Percentiles rank a stretch among this genome's conserved stretches.
phyloP scores from a whole-genome alignment of 64 coral and sea anemone species.

The Platygyra sinensis region DNA sequence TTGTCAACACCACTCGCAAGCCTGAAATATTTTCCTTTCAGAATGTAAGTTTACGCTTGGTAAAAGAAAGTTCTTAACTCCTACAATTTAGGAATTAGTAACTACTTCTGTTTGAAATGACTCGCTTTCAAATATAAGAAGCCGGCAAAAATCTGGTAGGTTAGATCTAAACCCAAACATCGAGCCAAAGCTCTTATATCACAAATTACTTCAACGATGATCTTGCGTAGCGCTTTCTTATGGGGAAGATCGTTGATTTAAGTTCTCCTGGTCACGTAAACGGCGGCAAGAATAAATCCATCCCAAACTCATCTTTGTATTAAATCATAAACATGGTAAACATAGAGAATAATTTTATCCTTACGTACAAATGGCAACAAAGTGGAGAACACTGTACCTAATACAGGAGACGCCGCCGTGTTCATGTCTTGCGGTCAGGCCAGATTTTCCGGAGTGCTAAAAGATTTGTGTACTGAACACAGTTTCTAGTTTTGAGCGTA shows the following conservation, averaged over 20 bases:
- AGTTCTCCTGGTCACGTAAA: conserved; percentile 26
- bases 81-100: neutral
- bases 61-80: neutral
- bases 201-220: conserved; percentile 39
- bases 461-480: conserved; percentile 37
- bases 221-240: conserved; percentile 4
- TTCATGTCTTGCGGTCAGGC: conserved; percentile 29
- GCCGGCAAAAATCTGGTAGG: neutral
- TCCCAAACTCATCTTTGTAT: conserved; percentile 18
- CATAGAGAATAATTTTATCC: neutral
- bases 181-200: conserved; percentile 5
- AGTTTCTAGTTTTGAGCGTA: conserved; percentile 53
- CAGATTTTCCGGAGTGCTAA: conserved; percentile 41
- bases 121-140: neutral
- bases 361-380: conserved; percentile 42
- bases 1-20: conserved; percentile 26
- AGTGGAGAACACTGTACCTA: conserved; percentile 19
- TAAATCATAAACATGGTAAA: neutral
- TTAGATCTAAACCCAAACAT: neutral
- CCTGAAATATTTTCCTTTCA: conserved; percentile 13
- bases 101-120: neutral
- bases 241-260: neutral
- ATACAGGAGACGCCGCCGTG: conserved; percentile 12
- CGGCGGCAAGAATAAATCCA: neutral
- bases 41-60: conserved; percentile 19